These are phyloP conservation scores for Nyctereutes procyonoides DNA, from an alignment of 2,113 vertebrate genomes.

Conservation along the genomic window DNA sequence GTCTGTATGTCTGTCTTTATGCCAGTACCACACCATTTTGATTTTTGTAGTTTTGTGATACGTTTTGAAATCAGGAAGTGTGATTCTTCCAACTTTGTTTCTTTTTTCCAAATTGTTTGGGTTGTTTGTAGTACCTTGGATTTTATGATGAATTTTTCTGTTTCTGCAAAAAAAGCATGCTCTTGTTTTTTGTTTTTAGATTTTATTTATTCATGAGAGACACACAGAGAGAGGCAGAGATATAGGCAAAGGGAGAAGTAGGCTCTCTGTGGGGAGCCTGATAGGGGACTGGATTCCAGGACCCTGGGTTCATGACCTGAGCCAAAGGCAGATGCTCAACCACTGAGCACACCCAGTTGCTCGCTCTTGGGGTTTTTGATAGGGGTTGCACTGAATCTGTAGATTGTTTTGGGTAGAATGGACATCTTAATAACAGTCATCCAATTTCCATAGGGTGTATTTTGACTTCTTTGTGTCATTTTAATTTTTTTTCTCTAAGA, in stretches of 20 bases:
- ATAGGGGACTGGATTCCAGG: no score
- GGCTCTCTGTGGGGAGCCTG: no score
- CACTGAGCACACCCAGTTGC: no score
- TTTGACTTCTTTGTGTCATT: slow-evolving; percentile 7
- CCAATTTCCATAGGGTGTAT: not conserved
- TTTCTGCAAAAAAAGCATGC: not conserved
- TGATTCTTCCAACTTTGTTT: not conserved
- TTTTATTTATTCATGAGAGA: no score
- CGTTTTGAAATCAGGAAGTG: slow-evolving; percentile 33
- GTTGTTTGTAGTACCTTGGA: not conserved
- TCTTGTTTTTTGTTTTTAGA: not conserved
- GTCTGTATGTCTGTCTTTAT: not conserved
- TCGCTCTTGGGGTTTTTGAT: slow-evolving; percentile 12
- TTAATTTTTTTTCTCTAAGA: not conserved
- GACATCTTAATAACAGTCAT: not conserved
- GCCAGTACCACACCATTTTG: not conserved
- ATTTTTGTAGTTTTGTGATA: slow-evolving; percentile 35
- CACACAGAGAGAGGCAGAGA: no score
- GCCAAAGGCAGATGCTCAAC: no score
- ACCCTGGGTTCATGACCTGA: no score
- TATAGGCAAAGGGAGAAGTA: no score
- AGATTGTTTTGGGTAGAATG: not conserved
- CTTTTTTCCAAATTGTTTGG: not conserved
- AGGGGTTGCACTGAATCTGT: not conserved
- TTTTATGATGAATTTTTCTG: not conserved